Base-by-base conservation (phyloP, 2,113 vertebrate genomes). In the Hemiprocne comata region DNA sequence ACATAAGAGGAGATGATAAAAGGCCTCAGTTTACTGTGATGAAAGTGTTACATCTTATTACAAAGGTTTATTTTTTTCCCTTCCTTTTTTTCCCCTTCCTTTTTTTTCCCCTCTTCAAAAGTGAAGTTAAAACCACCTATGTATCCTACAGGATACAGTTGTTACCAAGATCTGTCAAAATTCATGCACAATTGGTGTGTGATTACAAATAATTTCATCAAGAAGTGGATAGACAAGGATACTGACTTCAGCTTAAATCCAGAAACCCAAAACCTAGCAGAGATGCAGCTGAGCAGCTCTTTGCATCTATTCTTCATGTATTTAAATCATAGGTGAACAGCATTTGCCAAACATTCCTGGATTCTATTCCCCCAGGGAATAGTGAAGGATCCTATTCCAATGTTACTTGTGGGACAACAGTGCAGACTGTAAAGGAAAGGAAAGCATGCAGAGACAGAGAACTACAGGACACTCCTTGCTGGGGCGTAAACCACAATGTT, bases 31-130 rank as follows among this genome's bases (percentile, higher is more conserved):
- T 80, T 51, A 64, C 13, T 85, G 64, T 71, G 38, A 55, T 48
- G 10, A 23, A 84, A 77, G 20, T 29, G 9, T 46, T 66, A 34
- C 5, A 46, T 10, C 7, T 38, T 62, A 54, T 36, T 69, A 53
- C 11, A 80, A 36, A 55, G 9, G 28, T 4, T 9, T 3, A 11
- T 2, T 14, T 24, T 14, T 11, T 17, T 25, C 10, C 20, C 4
- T 29, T 13, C 4, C 1, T n/a, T n/a, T n/a, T n/a, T n/a, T n/a
- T n/a, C 0, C 2, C 33, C 0, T 19, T 7, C 5, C n/a, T 1
- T 9, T 60, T 71, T 15, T 14, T 3, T 1, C 2, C 16, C 25
- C 6, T 11, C 3, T 50, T 84, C 55, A 74, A 57, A 89, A 42
- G 5, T 38, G 74, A 85, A 46, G 16, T 4, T 55, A 34, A 79